These are phyloP conservation scores for Spodoptera exigua DNA, from an alignment of 2,888 invertebrate species.

Conservation along the genomic window DNA sequence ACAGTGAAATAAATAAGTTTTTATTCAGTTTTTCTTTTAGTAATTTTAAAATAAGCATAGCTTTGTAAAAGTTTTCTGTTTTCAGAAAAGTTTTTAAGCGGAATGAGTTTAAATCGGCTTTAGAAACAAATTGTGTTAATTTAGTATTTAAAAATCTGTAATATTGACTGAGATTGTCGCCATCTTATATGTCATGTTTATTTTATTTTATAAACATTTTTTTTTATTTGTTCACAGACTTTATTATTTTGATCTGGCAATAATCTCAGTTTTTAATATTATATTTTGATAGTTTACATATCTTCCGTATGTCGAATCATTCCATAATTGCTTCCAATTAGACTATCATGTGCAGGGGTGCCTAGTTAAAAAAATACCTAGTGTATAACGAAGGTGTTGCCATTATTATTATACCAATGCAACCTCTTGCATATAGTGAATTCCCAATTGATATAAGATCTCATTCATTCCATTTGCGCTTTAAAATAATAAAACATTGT, in stretches of 20 bases:
- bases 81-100: conserved; percentile 25
- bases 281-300: conserved; percentile 64
- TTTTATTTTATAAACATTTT: conserved; percentile 54
- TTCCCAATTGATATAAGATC: conserved; percentile 75
- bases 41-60: conserved; percentile 40
- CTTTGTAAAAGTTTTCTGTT: conserved; percentile 22
- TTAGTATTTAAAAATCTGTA: conserved; percentile 57
- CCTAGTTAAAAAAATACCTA: background rate
- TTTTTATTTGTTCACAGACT: conserved; percentile 54
- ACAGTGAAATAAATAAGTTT: conserved; percentile 33
- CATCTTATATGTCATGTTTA: conserved; percentile 46
- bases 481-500: conserved; percentile 66
- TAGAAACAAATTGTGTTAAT: conserved; percentile 56
- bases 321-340: conserved; percentile 82
- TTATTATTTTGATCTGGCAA: conserved; percentile 66
- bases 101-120: conserved; percentile 45
- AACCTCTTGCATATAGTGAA: conserved; percentile 27
- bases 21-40: conserved; percentile 37
- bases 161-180: conserved; percentile 66
- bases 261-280: conserved; percentile 72
- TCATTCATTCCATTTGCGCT: conserved; percentile 86
- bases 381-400: conserved; percentile 22
- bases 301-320: conserved; percentile 77
- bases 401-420: conserved; percentile 7
- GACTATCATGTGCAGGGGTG: conserved; percentile 34